A percentile compares a stretch with the other conserved stretches of the same genome.
These are phyloP conservation scores for Cliona cf. orientalis DNA, from an alignment of 37 sponge, comb jelly and placozoan genomes.

Conservation along the genomic window DNA sequence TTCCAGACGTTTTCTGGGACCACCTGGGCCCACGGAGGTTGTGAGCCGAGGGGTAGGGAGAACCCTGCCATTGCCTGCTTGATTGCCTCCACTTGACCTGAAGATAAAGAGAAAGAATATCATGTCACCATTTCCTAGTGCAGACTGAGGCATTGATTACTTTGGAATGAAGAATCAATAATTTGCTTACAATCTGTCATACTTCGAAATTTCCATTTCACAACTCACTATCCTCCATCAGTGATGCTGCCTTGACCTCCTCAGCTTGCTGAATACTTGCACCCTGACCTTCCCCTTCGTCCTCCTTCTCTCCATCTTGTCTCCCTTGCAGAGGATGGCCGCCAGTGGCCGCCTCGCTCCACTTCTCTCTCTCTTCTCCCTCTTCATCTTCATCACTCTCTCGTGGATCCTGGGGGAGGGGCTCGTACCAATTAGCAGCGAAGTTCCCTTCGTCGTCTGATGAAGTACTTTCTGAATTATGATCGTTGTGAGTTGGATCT, in stretches of 20 bases:
- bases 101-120: background rate
- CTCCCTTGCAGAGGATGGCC: too few relatives aligned
- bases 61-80: conserved; percentile 80
- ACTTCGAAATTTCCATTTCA: background rate
- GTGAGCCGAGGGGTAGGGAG: conserved; percentile 48
- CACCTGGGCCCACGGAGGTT: conserved; percentile 83
- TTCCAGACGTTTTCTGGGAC: conserved; percentile 93
- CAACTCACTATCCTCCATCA: conserved; percentile 28
- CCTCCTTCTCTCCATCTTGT: too few relatives aligned
- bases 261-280: too few relatives aligned
- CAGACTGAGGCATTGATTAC: too few relatives aligned
- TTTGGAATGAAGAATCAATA: background rate
- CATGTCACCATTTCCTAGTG: too few relatives aligned
- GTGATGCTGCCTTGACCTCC: background rate
- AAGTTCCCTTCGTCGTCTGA: background rate
- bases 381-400: conserved; percentile 13
- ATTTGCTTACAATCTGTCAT: background rate
- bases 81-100: conserved; percentile 70
- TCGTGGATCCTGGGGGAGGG: conserved; percentile 49
- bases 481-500: too few relatives aligned
- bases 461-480: background rate
- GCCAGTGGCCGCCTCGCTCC: background rate
- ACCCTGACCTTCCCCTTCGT: background rate
- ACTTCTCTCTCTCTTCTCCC: conserved; percentile 2
- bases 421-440: conserved; percentile 41